These are phyloP conservation scores for Taeniopygia guttata DNA, from an alignment of 2,797 vertebrate genomes.

Conservation along the genomic window DNA sequence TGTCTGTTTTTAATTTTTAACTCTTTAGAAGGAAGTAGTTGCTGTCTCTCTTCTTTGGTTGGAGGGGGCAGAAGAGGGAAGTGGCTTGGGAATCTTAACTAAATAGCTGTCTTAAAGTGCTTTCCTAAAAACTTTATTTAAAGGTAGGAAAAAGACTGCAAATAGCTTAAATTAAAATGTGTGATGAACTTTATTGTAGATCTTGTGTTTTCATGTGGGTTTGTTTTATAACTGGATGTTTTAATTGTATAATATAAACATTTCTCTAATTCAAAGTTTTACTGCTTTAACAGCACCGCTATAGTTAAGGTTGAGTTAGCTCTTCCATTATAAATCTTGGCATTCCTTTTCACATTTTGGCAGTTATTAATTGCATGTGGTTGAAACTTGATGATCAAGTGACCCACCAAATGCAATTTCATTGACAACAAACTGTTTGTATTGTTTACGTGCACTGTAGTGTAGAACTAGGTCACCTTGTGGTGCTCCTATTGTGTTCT, in stretches of 20 bases:
- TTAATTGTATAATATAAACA: conserved; percentile 17
- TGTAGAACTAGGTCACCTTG: conserved; percentile 71
- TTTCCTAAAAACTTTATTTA: not conserved
- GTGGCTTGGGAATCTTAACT: conserved; percentile 5
- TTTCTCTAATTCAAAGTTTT: conserved; percentile 43
- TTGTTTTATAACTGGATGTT: conserved; percentile 7
- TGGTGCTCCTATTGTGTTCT: conserved; percentile 71
- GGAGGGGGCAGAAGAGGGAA: conserved; percentile 16
- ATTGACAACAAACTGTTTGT: conserved; percentile 59
- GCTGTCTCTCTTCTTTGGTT: not conserved
- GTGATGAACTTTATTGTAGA: not conserved
- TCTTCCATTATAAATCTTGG: conserved; percentile 73
- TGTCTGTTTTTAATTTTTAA: not conserved
- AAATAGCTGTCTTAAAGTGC: not conserved
- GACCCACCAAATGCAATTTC: conserved; percentile 55
- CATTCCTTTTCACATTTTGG: conserved; percentile 57
- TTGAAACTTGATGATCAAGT: conserved; percentile 59
- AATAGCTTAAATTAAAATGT: not conserved
- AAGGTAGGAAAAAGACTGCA: not conserved
- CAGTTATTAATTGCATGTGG: conserved; percentile 65
- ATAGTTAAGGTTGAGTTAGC: conserved; percentile 77
- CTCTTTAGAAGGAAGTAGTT: conserved; percentile 10
- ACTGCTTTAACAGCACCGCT: conserved; percentile 59
- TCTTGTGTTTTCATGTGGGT: not conserved
- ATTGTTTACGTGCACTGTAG: conserved; percentile 65